These are phyloP conservation scores for Chrysochloris asiatica DNA, from an alignment of 2,113 vertebrate genomes.

Conservation along the genomic window DNA sequence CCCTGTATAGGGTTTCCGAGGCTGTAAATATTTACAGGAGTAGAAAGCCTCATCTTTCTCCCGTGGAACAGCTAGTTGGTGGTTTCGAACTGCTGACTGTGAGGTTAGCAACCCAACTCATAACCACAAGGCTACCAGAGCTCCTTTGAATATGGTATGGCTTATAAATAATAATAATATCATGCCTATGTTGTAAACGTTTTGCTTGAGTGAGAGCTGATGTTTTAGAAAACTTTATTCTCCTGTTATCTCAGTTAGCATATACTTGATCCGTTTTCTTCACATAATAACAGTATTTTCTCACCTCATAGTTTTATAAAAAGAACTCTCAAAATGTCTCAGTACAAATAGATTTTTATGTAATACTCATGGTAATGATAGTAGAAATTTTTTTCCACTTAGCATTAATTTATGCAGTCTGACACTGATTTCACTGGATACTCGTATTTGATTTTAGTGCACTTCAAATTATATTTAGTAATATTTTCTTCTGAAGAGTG, in stretches of 20 bases:
- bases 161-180: constrained; percentile 14
- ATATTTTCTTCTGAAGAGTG: constrained; percentile 39
- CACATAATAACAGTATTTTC: constrained; percentile 13
- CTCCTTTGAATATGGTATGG: background rate
- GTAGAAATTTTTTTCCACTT: background rate
- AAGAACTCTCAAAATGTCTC: constrained; percentile 42
- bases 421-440: background rate
- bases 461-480: constrained; percentile 25
- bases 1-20: no score
- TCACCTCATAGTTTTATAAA: constrained; percentile 40
- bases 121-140: no score
- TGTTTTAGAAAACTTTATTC: constrained; percentile 11
- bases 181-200: background rate
- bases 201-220: background rate
- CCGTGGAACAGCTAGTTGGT: no score
- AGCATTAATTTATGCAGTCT: background rate
- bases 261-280: constrained; percentile 30
- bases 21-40: no score
- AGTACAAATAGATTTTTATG: constrained; percentile 40
- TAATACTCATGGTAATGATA: constrained; percentile 8
- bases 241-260: background rate
- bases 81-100: no score
- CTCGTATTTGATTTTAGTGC: constrained; percentile 16
- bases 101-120: no score
- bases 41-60: no score